These are phyloP conservation scores for Leptatherina wallacei DNA, from an alignment of 2,797 vertebrate genomes.

Conservation along the genomic window DNA sequence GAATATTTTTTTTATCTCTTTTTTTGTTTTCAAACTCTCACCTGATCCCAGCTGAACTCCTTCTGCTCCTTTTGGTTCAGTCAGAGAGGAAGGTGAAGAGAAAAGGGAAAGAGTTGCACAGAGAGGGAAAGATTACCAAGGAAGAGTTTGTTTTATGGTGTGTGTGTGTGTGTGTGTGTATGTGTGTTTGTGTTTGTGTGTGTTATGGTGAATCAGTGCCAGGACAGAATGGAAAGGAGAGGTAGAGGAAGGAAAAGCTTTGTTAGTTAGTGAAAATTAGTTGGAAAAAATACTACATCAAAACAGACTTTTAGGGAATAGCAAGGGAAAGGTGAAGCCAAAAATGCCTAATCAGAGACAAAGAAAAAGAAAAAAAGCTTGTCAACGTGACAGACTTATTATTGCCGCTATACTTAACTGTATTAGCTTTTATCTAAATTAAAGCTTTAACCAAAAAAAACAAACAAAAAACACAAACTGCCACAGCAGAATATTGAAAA, in stretches of 20 bases:
- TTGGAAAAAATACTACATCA: conserved; percentile 70
- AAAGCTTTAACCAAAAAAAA: conserved; percentile 3
- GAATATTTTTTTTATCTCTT: background rate
- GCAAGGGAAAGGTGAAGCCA: conserved; percentile 71
- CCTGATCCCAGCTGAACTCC: conserved; percentile 86
- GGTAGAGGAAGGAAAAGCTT: conserved; percentile 70
- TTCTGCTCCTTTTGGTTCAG: conserved; percentile 79
- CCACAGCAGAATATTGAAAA: background rate
- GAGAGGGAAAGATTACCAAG: conserved; percentile 51
- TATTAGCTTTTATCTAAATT: background rate
- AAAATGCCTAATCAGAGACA: conserved; percentile 80
- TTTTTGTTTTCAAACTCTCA: conserved; percentile 48
- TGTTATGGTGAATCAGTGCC: conserved; percentile 50
- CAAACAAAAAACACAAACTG: background rate
- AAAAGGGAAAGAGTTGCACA: conserved; percentile 56
- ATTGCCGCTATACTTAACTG: conserved; percentile 16
- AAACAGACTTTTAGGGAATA: conserved; percentile 75
- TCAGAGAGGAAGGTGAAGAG: conserved; percentile 42
- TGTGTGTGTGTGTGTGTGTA: conserved; percentile 30
- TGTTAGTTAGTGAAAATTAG: conserved; percentile 82
- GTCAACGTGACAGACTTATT: conserved; percentile 53
- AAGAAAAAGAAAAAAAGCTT: conserved; percentile 61
- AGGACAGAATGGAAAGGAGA: conserved; percentile 47
- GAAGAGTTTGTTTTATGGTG: conserved; percentile 7
- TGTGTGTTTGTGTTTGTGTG: conserved; percentile 29